Evolutionary conservation across 2,113 vertebrate species (phyloP).

Genomic region (Saguinus imperator): DNA sequence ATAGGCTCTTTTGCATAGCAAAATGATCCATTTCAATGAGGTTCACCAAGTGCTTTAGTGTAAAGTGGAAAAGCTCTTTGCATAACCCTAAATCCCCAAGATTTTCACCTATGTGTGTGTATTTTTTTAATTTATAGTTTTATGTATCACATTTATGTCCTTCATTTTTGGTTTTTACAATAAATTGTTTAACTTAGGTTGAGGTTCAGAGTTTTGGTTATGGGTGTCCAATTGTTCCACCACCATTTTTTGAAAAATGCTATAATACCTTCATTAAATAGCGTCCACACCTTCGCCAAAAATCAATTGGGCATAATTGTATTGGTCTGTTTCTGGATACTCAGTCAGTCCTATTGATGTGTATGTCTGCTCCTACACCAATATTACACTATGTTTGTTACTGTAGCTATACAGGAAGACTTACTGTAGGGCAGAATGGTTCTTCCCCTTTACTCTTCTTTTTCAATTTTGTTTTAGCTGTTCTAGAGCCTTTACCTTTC

Average conservation of each 20-base stretch:
- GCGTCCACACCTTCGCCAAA: neutral
- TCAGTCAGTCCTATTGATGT: too few species aligned
- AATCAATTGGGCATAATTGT: too few species aligned
- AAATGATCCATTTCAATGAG: neutral
- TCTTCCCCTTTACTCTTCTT: neutral
- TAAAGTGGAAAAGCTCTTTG: neutral
- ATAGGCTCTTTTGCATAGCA: neutral
- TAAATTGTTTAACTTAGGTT: neutral
- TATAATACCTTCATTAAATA: neutral
- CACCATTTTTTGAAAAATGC: neutral
- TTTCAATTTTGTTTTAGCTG: neutral
- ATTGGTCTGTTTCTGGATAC: neutral
- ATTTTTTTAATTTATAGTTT: neutral
- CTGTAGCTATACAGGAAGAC: too few species aligned
- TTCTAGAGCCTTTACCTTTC: neutral
- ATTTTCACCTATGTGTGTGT: neutral
- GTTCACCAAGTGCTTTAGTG: neutral
- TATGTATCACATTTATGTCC: neutral
- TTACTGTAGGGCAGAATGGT: accelerated
- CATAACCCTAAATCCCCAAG: neutral
- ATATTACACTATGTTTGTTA: neutral
- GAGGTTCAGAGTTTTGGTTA: neutral
- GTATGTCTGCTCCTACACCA: neutral
- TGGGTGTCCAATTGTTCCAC: neutral
- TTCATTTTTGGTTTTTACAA: neutral